Evolutionary conservation across 2,113 vertebrate species (phyloP).

Genomic region (Thalassoma bifasciatum): DNA sequence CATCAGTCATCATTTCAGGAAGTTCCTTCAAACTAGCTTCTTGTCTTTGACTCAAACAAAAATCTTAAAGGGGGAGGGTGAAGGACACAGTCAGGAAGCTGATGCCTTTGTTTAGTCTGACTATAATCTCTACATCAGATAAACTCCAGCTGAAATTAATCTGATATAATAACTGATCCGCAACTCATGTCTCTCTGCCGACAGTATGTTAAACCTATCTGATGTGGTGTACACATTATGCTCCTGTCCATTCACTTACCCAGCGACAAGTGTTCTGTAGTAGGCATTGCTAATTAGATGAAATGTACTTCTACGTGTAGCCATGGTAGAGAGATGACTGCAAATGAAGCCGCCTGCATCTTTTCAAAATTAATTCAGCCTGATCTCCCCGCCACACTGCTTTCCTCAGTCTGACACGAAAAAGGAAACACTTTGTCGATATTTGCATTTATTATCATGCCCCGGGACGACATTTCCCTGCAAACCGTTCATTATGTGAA

Average conservation of each 20-base stretch:
- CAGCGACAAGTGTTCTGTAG: conserved; percentile 36
- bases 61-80: conserved; percentile 41
- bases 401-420: conserved; percentile 30
- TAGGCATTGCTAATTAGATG: conserved; percentile 61
- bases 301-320: conserved; percentile 60
- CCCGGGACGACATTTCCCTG: conserved; percentile 12
- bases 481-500: conserved; percentile 51
- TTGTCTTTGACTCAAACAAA: conserved; percentile 34
- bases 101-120: conserved; percentile 50
- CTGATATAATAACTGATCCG: conserved; percentile 45
- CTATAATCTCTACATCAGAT: conserved; percentile 61
- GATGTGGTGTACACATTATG: conserved; percentile 12
- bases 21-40: conserved; percentile 8
- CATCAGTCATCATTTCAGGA: conserved; percentile 9
- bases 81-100: conserved; percentile 48
- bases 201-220: conserved; percentile 29
- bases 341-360: conserved; percentile 58
- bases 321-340: conserved; percentile 41
- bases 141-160: conserved; percentile 57
- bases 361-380: conserved; percentile 54
- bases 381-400: conserved; percentile 30
- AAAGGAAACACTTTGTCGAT: conserved; percentile 39
- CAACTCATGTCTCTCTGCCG: conserved; percentile 31
- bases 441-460: conserved; percentile 50
- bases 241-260: conserved; percentile 37